phyloP scores from a whole-genome alignment of 2,888 invertebrate species.

The Altica lythri region DNA sequence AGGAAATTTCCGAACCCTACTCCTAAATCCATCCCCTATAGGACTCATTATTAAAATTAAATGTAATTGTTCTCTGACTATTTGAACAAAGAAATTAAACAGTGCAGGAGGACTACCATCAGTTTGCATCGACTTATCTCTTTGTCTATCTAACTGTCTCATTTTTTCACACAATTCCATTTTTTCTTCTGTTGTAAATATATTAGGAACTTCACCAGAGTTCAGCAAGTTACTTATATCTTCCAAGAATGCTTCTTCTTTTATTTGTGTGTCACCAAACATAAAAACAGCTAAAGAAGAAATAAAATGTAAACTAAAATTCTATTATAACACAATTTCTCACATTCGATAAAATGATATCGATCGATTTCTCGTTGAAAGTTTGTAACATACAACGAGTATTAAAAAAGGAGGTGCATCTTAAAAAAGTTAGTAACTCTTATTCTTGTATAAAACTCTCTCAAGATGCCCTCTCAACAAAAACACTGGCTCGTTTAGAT shows the following conservation, averaged over 20 bases:
- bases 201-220: conserved; percentile 91
- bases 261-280: conserved; percentile 91
- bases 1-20: conserved; percentile 86
- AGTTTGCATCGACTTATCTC: conserved; percentile 85
- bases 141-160: conserved; percentile 85
- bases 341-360: no score
- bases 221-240: conserved; percentile 92
- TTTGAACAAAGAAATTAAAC: conserved; percentile 87
- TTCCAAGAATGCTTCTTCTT: conserved; percentile 91
- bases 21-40: conserved; percentile 83
- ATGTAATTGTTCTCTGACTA: conserved; percentile 89
- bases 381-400: no score
- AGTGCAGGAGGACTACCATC: conserved; percentile 90
- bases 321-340: no score
- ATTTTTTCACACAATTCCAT: conserved; percentile 92
- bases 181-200: conserved; percentile 84
- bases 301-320: no score
- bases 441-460: no score
- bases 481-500: no score
- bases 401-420: no score
- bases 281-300: conserved; percentile 70
- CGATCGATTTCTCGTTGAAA: no score
- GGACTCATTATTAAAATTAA: conserved; percentile 89
- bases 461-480: no score
- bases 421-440: no score